phyloP scores from a whole-genome alignment of 2,888 invertebrate species.

The Drosophila suboccidentalis region DNA sequence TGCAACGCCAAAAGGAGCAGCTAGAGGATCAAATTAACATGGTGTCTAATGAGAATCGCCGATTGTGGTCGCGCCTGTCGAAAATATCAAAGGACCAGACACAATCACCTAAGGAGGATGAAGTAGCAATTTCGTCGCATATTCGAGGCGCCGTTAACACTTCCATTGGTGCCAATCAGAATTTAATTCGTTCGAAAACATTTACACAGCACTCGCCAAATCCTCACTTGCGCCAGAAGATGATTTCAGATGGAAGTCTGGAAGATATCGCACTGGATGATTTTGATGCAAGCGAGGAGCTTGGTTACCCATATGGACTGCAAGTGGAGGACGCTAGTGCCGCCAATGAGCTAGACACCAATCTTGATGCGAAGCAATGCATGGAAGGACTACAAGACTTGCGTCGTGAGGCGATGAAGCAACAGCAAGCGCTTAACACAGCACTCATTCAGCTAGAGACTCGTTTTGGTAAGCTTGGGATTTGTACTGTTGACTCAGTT shows the following conservation, averaged over 20 bases:
- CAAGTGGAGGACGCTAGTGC: conserved; percentile 57
- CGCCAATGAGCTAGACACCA: conserved; percentile 87
- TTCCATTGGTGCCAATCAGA: conserved; percentile 75
- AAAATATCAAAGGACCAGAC: conserved; percentile 88
- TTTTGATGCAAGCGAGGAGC: conserved; percentile 63
- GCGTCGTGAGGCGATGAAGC: conserved; percentile 88
- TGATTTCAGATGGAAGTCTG: conserved; percentile 87
- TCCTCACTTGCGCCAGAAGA: conserved; percentile 86
- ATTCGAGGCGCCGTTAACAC: conserved; percentile 2
- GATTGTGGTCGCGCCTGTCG: conserved; percentile 91
- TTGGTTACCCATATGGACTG: conserved; percentile 83
- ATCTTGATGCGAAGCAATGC: conserved; percentile 89
- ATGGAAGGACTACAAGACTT: conserved; percentile 88
- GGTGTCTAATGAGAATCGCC: conserved; percentile 93
- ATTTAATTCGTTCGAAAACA: conserved; percentile 88
- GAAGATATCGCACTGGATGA: conserved; percentile 89
- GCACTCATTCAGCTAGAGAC: conserved; percentile 83
- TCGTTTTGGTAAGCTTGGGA: conserved; percentile 82
- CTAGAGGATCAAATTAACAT: conserved; percentile 91
- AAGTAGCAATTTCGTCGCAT: conserved; percentile 8
- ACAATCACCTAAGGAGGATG: conserved; percentile 32
- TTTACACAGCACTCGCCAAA: conserved; percentile 90
- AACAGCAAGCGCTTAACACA: conserved; percentile 88
- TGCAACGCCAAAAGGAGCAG: conserved; percentile 91
- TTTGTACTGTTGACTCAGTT: background rate